Evolutionary conservation across 2,797 vertebrate genomes (phyloP).

Genomic region (Darevskia mixta): DNA sequence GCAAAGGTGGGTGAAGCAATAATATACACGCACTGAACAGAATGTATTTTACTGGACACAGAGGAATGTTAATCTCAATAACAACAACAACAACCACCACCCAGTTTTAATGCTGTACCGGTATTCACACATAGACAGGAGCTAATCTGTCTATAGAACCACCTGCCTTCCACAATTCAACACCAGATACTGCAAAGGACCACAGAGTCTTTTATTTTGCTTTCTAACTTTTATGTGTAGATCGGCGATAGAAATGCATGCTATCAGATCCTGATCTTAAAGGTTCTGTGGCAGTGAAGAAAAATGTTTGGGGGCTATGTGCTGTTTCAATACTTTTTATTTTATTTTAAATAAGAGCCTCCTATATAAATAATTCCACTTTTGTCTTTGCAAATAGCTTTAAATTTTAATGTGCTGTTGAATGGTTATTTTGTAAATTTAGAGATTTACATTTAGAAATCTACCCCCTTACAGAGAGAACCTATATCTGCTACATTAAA

Average conservation of each 20-base stretch:
- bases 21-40: not conserved
- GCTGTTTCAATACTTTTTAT: not conserved
- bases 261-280: not conserved
- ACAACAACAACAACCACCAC: not conserved
- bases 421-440: not conserved
- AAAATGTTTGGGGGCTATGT: not conserved
- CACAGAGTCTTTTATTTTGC: not conserved
- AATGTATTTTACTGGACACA: not conserved
- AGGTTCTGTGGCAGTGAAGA: not conserved
- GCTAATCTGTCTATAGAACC: not conserved
- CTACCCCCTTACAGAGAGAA: not conserved
- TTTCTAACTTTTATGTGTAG: not conserved
- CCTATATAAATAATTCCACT: not conserved
- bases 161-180: not conserved
- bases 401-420: not conserved
- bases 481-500: not conserved
- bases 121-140: not conserved
- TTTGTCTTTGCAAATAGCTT: not conserved
- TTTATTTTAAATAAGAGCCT: not conserved
- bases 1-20: not conserved
- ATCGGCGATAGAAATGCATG: not conserved
- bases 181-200: no score
- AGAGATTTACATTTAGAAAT: not conserved
- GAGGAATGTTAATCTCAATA: not conserved
- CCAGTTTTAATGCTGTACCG: not conserved